phyloP scores from a whole-genome alignment of 2,113 vertebrate species.

The Phyllopteryx taeniolatus region DNA sequence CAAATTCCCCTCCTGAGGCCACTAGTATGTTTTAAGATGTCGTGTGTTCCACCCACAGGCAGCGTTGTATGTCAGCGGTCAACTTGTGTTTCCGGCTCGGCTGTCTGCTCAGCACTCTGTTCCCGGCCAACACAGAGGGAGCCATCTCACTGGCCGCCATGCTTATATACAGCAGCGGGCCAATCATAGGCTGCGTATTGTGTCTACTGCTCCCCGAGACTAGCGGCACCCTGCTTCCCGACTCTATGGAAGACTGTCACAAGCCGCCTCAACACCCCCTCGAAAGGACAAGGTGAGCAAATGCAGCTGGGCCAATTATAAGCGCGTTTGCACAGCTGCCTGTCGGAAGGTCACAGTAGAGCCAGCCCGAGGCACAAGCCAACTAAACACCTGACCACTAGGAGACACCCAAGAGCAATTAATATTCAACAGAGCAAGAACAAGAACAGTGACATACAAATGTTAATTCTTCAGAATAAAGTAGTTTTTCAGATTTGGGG shows the following conservation, averaged over 20 bases:
- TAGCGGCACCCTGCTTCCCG: constrained; percentile 62
- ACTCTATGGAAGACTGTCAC: constrained; percentile 67
- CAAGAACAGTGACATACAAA: too few relatives aligned
- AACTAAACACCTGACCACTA: background rate
- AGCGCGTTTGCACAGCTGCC: background rate
- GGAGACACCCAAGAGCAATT: background rate
- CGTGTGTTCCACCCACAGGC: constrained; percentile 44
- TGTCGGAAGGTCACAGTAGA: background rate
- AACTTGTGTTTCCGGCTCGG: constrained; percentile 63
- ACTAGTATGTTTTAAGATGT: background rate
- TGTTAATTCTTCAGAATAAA: too few relatives aligned
- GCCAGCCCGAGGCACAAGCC: background rate
- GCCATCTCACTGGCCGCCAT: constrained; percentile 67
- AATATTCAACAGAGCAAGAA: background rate
- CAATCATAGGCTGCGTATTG: constrained; percentile 61
- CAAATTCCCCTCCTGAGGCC: background rate
- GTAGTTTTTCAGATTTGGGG: too few relatives aligned
- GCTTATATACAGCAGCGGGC: constrained; percentile 68
- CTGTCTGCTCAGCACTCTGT: constrained; percentile 59
- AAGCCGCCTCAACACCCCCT: constrained; percentile 37
- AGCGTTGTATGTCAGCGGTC: constrained; percentile 67
- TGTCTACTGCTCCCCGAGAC: constrained; percentile 72
- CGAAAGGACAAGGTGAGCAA: constrained; percentile 33
- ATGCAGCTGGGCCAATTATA: background rate
- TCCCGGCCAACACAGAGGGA: constrained; percentile 28